A percentile compares a stretch with the other conserved stretches of the same genome.
These are phyloP conservation scores for Meloidogyne chitwoodi DNA, from an alignment of 1,140 invertebrate genomes.

Conservation along the genomic window DNA sequence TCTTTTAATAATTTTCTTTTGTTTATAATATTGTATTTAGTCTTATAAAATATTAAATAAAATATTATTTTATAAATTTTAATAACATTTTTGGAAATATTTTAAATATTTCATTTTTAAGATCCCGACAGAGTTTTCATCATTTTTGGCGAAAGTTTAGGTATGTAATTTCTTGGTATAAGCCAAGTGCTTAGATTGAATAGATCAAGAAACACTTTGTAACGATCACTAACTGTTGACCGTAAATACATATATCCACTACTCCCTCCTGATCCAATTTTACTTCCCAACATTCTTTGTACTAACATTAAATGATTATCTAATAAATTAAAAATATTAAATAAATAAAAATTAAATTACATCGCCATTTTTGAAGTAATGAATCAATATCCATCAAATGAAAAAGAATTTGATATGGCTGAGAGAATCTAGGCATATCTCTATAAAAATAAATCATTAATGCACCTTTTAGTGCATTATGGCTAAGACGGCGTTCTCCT, in stretches of 20 bases:
- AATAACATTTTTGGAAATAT: neutral
- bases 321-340: conserved; percentile 61
- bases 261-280: conserved; percentile 93
- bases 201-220: conserved; percentile 95
- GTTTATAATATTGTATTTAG: too few relatives aligned
- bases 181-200: conserved; percentile 95
- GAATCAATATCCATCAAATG: conserved; percentile 96
- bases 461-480: conserved; percentile 85
- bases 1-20: too few relatives aligned
- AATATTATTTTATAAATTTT: too few relatives aligned
- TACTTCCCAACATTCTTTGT: conserved; percentile 96
- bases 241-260: conserved; percentile 95
- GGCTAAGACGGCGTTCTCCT: conserved; percentile 81
- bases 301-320: conserved; percentile 98
- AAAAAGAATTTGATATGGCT: conserved; percentile 87
- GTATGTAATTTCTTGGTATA: conserved; percentile 83
- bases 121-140: conserved; percentile 51
- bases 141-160: conserved; percentile 71
- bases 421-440: conserved; percentile 90
- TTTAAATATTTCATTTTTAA: conserved; percentile 20
- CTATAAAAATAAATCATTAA: conserved; percentile 95
- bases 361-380: conserved; percentile 97
- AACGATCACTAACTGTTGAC: conserved; percentile 73
- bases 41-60: too few relatives aligned
- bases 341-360: conserved; percentile 64